Percentiles rank a stretch among this genome's conserved stretches.
phyloP scores from a whole-genome alignment of 2,797 vertebrate genomes.

The Diplodus puntazzo region DNA sequence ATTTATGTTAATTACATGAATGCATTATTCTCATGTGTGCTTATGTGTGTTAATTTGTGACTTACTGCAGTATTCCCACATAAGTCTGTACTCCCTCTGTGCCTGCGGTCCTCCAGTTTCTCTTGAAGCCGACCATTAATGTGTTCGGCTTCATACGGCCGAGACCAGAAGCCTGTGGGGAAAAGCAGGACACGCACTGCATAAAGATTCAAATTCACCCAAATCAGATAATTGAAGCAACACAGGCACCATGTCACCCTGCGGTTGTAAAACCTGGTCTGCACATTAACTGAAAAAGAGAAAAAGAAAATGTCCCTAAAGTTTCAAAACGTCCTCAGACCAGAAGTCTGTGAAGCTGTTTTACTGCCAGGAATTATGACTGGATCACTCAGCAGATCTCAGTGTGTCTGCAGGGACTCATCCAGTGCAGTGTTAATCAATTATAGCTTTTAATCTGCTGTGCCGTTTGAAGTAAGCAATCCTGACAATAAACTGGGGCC shows the following conservation, averaged over 20 bases:
- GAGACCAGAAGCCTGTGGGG: conserved; percentile 91
- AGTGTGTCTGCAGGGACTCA: conserved; percentile 46
- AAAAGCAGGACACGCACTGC: conserved; percentile 10
- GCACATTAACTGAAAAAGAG: conserved; percentile 15
- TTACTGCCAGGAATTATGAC: conserved; percentile 58
- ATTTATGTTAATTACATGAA: background rate
- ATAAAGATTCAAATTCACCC: conserved; percentile 25
- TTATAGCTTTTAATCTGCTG: conserved; percentile 74
- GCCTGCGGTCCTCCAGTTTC: conserved; percentile 89
- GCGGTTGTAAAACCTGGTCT: conserved; percentile 23
- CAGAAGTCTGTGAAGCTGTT: conserved; percentile 38
- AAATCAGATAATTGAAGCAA: conserved; percentile 21
- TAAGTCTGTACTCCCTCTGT: conserved; percentile 89
- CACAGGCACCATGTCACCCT: conserved; percentile 3
- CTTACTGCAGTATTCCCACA: conserved; percentile 96
- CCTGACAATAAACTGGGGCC: conserved; percentile 60
- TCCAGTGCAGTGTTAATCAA: conserved; percentile 75
- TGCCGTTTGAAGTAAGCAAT: conserved; percentile 76
- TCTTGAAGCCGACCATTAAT: conserved; percentile 95
- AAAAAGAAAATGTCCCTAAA: conserved; percentile 27
- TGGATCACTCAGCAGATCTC: conserved; percentile 55
- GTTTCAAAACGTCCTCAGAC: conserved; percentile 25
- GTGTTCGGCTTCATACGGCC: conserved; percentile 97
- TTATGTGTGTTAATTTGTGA: conserved; percentile 46
- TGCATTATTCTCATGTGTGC: background rate